phyloP scores from a whole-genome alignment of 2,113 vertebrate genomes.

The Engystomops pustulosus region DNA sequence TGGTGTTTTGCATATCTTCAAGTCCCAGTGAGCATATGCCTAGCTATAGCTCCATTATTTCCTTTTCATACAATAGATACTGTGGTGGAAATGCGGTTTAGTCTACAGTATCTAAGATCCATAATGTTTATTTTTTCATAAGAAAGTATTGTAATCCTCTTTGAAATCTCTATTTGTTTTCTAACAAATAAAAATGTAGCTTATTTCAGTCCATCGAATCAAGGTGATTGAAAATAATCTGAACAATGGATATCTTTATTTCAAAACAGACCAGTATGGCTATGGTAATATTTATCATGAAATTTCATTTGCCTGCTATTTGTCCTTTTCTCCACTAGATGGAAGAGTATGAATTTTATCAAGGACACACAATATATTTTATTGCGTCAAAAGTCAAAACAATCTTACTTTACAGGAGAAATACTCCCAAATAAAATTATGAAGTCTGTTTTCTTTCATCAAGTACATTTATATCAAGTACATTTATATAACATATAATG shows the following conservation, averaged over 20 bases:
- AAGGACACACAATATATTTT: neutral
- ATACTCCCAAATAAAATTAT: too few species aligned
- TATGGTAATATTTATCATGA: neutral
- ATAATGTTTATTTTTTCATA: neutral
- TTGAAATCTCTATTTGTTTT: neutral
- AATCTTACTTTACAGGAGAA: too few species aligned
- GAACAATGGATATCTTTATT: neutral
- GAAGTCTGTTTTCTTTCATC: too few species aligned
- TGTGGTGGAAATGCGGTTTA: neutral
- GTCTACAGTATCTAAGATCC: neutral
- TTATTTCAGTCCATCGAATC: neutral
- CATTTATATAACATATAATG: too few species aligned
- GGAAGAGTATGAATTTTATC: slow-evolving; percentile 7
- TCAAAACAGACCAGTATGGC: too few species aligned
- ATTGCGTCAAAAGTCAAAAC: too few species aligned
- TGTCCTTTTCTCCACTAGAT: slow-evolving; percentile 7
- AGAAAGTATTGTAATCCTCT: neutral
- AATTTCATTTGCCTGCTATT: neutral
- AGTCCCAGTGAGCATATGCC: too few species aligned
- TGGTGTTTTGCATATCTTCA: too few species aligned
- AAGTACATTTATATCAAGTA: too few species aligned
- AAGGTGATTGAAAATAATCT: neutral
- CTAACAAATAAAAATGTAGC: neutral
- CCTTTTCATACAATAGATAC: neutral
- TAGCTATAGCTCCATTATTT: neutral